Base-by-base conservation (phyloP, 2,797 vertebrate species). In the Tapera naevia region DNA sequence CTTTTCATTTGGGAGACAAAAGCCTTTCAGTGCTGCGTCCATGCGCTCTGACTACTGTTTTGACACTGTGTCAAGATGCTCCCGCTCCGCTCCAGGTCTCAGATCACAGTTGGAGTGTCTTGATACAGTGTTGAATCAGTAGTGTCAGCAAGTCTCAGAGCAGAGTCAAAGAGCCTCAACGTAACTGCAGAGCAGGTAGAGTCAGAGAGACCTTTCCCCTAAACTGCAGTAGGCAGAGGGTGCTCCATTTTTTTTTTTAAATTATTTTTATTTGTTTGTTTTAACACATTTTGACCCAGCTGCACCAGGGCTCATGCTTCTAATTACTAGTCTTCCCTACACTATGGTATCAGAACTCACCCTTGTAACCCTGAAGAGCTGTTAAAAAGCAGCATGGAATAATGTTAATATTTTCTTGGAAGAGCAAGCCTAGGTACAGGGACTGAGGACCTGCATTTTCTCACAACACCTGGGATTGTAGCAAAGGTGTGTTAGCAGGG, bases 51-150 rank as follows among this genome's bases (percentile, higher is more conserved):
- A 96, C 92, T 96, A 91, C 92, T 96, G 96, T 96, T 96, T 93
- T 97, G 96, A 97, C 95, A 96, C 90, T 53, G 92, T 96, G 96
- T 96, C 96, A 97, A 97, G 96, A 97, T 95, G 96, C 95, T 96
- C 92, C 86, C 39, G 39, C 93, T 97, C 95, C 72, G 84, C 89
- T 93, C 95, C 93, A 67, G 65, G 87, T 94, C 93, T 96, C 97
- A 97, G 95, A 96, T 97, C 97, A 97, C 97, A 97, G 97, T 71
- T 93, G 94, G 97, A 97, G 95, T 91, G 92, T 96, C 96, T 97
- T 96, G 86, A 97, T 96, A 94, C 86, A 97, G 94, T 94, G 73
- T 86, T 91, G 96, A 96, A 95, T 96, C 91, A 67, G 94, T 92
- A 93, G 93, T 93, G 97, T 97, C 96, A 96, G 93, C 92, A 95